Evolutionary conservation across 92 coral and sea anemone species (phyloP).

Genomic region (Palythoa heliodiscus): DNA sequence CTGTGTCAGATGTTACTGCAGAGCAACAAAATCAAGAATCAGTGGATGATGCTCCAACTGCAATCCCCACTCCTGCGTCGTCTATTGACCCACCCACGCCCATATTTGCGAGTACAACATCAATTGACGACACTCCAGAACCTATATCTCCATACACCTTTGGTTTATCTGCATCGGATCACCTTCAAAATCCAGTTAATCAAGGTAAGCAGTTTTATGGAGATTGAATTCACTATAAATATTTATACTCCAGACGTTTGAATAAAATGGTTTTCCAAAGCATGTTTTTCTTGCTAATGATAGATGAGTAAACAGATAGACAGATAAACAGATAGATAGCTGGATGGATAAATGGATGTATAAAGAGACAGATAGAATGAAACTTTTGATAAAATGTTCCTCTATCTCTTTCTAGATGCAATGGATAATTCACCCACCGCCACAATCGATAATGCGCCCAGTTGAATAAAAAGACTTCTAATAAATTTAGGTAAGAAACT

Average conservation of each 20-base stretch:
- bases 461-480: background rate
- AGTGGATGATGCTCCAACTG: background rate
- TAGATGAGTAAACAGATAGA: background rate
- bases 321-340: no score
- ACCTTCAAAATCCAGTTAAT: background rate
- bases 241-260: background rate
- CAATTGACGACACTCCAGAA: constrained; percentile 5
- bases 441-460: background rate
- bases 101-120: constrained; percentile 20
- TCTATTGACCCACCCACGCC: constrained; percentile 37
- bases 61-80: constrained; percentile 24
- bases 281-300: background rate
- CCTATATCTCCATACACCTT: constrained; percentile 8
- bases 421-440: constrained; percentile 23
- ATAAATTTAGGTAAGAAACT: background rate
- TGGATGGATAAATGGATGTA: background rate
- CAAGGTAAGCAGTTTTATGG: constrained; percentile 9
- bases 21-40: background rate
- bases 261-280: background rate
- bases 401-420: background rate
- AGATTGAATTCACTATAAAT: background rate
- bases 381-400: background rate
- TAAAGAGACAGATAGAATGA: background rate
- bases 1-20: constrained; percentile 27
- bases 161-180: background rate